Conservation (phyloP, 2,888 invertebrate genomes). For the Microplitis manilae region DNA sequence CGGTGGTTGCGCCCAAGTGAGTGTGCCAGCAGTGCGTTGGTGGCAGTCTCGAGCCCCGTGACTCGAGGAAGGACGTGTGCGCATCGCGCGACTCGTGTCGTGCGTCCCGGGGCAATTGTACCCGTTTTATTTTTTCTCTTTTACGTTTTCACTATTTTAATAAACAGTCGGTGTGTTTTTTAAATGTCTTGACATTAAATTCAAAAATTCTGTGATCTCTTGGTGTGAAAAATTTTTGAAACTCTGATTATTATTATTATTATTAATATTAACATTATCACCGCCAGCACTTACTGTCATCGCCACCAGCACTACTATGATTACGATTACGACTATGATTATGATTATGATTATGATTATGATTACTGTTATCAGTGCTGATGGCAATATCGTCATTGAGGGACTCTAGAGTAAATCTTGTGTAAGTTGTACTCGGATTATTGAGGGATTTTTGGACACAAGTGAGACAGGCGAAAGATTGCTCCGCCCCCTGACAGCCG, state of each 20-base stretch:
- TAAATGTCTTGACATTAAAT: too few relatives aligned
- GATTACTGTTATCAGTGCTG: not conserved
- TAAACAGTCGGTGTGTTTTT: too few relatives aligned
- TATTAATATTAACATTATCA: too few relatives aligned
- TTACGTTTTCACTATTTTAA: not conserved
- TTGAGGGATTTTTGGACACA: constrained; percentile 2
- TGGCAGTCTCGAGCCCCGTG: constrained; percentile 34
- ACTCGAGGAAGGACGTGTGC: constrained; percentile 36
- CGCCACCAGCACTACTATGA: too few relatives aligned
- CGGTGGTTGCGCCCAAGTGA: constrained; percentile 29
- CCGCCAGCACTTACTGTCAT: too few relatives aligned
- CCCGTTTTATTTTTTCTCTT: constrained; percentile 4
- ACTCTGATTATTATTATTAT: too few relatives aligned
- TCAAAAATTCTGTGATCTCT: too few relatives aligned
- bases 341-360: too few relatives aligned
- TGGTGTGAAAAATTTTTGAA: too few relatives aligned
- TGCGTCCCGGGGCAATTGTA: constrained; percentile 31
- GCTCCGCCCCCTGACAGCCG: constrained; percentile 46
- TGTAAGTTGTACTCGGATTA: not conserved
- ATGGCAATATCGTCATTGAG: not conserved
- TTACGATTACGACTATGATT: too few relatives aligned
- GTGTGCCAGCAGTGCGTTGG: constrained; percentile 23
- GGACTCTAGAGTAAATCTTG: not conserved
- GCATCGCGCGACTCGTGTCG: constrained; percentile 34
- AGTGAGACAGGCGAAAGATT: constrained; percentile 15